These are phyloP conservation scores for Mimas tiliae DNA, from an alignment of 2,888 invertebrate genomes.

Conservation along the genomic window DNA sequence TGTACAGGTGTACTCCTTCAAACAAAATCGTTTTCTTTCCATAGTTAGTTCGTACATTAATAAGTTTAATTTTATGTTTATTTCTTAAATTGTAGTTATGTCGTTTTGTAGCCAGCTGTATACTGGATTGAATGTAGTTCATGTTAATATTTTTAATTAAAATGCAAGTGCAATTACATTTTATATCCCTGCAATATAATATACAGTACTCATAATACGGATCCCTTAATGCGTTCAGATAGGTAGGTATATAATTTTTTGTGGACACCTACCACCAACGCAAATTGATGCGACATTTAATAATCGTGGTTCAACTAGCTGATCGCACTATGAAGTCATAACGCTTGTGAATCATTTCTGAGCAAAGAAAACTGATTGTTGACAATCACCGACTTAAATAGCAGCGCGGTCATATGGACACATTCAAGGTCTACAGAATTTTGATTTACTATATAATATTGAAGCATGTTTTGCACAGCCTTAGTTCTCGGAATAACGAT, in stretches of 20 bases:
- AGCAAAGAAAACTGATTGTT: conserved; percentile 46
- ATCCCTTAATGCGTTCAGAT: not conserved
- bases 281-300: conserved; percentile 21
- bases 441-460: conserved; percentile 37
- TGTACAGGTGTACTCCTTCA: no score
- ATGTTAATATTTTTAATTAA: no score
- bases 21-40: no score
- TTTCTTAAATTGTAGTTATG: no score
- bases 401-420: conserved; percentile 48
- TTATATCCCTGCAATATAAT: no score
- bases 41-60: no score
- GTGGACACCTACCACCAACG: not conserved
- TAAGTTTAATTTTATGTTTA: no score
- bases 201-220: not conserved
- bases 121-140: no score
- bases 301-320: not conserved
- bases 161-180: no score
- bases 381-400: conserved; percentile 56
- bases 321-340: conserved; percentile 50
- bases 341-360: conserved; percentile 53
- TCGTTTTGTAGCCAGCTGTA: no score
- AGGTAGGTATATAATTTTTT: not conserved
- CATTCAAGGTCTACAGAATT: conserved; percentile 51
- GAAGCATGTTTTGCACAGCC: conserved; percentile 59
- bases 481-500: conserved; percentile 72